A percentile compares a stretch with the other conserved stretches of the same genome.
These are phyloP conservation scores for Allolobophora icterica DNA, from an alignment of 2,888 invertebrate genomes.

Conservation along the genomic window DNA sequence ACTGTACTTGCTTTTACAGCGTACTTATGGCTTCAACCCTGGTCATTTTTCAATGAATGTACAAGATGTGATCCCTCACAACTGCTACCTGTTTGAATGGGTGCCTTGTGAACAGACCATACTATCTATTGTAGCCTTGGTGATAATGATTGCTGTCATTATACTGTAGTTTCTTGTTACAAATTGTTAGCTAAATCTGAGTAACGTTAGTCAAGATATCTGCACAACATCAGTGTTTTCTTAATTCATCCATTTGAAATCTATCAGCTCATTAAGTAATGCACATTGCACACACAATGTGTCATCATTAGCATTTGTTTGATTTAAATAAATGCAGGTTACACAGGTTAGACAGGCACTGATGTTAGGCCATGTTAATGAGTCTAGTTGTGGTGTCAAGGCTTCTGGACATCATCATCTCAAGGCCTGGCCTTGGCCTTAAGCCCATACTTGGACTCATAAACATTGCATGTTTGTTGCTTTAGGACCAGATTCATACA, in stretches of 20 bases:
- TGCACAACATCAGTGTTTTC: not conserved
- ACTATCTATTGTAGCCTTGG: not conserved
- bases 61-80: too few species aligned
- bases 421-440: too few species aligned
- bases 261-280: too few species aligned
- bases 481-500: conserved; percentile 29
- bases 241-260: not conserved
- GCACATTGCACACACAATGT: too few species aligned
- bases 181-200: not conserved
- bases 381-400: too few species aligned
- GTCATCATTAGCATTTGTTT: not conserved
- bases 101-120: too few species aligned
- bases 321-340: not conserved
- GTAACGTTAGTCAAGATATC: not conserved
- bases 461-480: not conserved
- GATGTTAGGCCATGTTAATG: not conserved
- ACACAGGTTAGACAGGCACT: not conserved
- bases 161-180: not conserved
- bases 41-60: too few species aligned
- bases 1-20: too few species aligned
- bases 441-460: not conserved
- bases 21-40: too few species aligned
- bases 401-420: too few species aligned
- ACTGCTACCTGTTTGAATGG: too few species aligned
- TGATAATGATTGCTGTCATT: not conserved